These are phyloP conservation scores for Megalurothrips usitatus DNA, from an alignment of 2,888 invertebrate genomes.

Conservation along the genomic window DNA sequence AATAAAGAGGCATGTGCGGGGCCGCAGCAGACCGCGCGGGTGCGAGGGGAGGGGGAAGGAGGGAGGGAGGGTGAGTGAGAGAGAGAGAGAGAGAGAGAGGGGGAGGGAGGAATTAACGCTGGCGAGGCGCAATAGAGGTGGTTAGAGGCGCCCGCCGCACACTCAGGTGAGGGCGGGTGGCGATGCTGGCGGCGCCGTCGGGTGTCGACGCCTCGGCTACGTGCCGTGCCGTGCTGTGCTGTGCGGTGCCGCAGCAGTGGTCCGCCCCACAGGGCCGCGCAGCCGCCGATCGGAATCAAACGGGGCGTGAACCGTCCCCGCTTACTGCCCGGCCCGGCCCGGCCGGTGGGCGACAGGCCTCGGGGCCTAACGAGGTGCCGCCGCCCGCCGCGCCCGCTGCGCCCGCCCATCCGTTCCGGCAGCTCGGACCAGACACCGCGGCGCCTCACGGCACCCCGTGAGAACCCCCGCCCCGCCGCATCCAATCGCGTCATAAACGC, in stretches of 20 bases:
- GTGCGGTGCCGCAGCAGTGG: no score
- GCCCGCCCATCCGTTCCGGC: not conserved
- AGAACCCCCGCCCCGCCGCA: no score
- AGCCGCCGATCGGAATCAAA: not conserved
- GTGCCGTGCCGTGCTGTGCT: no score
- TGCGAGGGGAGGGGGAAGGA: not conserved
- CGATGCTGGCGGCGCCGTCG: not conserved
- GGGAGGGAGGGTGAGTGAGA: no score
- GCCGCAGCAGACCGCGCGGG: not conserved
- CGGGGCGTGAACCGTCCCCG: not conserved
- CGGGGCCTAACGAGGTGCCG: not conserved
- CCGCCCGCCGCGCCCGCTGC: not conserved
- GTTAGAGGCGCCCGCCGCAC: not conserved
- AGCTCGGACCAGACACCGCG: no score
- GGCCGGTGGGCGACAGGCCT: not conserved
- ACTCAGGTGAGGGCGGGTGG: no score
- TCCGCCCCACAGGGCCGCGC: not conserved
- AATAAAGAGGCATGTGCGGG: conserved; percentile 11
- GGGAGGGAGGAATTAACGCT: not conserved
- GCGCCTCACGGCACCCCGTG: no score
- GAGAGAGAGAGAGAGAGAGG: not conserved
- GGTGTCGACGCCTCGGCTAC: not conserved
- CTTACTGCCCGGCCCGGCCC: not conserved
- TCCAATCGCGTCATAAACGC: no score
- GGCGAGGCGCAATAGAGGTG: not conserved